phyloP scores from a whole-genome alignment of 2,113 vertebrate species.

The Accipiter virgatus region DNA sequence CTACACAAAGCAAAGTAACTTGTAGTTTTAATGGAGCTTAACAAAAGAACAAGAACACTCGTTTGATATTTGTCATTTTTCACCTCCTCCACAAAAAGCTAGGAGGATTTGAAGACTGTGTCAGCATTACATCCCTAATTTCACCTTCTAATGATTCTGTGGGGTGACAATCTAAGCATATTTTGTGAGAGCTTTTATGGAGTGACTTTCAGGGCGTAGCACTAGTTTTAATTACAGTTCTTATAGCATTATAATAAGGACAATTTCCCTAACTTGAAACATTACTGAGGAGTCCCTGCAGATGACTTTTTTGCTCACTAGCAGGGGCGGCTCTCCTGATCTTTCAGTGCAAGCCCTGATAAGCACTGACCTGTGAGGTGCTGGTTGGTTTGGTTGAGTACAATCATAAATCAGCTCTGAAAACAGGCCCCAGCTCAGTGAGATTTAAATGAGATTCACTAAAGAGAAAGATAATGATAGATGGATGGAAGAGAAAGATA shows the following conservation, averaged over 20 bases:
- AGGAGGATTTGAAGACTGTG: neutral
- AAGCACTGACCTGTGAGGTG: neutral
- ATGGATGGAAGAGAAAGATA: neutral
- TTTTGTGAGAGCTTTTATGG: neutral
- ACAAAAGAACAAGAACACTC: neutral
- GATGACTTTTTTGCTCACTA: neutral
- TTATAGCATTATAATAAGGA: neutral
- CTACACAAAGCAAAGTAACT: neutral
- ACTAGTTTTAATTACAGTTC: neutral
- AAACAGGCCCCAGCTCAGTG: neutral
- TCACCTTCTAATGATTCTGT: neutral
- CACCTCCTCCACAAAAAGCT: neutral
- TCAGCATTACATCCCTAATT: neutral
- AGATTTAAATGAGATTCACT: neutral
- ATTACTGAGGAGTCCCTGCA: neutral
- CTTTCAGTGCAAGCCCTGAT: neutral
- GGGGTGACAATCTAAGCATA: neutral
- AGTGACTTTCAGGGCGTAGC: neutral
- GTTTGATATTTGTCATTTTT: neutral
- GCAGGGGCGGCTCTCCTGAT: neutral
- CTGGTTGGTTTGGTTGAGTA: neutral
- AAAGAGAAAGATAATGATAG: neutral
- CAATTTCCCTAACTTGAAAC: neutral
- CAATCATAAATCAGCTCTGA: conserved; percentile 38
- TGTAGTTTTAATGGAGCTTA: neutral